phyloP scores from a whole-genome alignment of 2,888 invertebrate genomes.

The Caradrina kadenii region DNA sequence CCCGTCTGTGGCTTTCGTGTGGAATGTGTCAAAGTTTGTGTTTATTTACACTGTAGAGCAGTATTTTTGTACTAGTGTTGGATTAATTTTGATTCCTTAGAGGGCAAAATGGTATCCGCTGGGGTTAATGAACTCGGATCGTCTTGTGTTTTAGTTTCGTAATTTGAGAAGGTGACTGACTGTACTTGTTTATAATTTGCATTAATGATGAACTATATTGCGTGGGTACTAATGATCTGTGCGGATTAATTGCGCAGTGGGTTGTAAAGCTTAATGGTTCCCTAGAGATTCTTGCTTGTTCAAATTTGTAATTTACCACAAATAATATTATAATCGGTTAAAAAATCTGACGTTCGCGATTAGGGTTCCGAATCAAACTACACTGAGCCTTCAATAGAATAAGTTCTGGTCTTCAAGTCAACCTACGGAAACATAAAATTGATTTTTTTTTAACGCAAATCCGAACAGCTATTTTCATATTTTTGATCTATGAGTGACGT shows the following conservation, averaged over 20 bases:
- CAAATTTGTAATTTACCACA: constrained; percentile 16
- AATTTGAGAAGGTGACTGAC: constrained; percentile 34
- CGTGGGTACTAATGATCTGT: constrained; percentile 40
- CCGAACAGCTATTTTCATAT: constrained; percentile 12
- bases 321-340: too few species aligned
- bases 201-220: constrained; percentile 40
- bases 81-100: constrained; percentile 22
- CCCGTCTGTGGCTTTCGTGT: constrained; percentile 23
- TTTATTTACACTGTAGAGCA: constrained; percentile 41
- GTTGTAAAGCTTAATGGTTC: constrained; percentile 16
- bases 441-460: too few species aligned
- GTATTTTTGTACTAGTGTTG: constrained; percentile 15
- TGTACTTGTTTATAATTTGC: constrained; percentile 37
- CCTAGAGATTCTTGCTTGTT: constrained; percentile 25
- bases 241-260: constrained; percentile 40
- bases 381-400: too few species aligned
- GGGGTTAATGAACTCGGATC: constrained; percentile 9
- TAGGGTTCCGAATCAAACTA: too few species aligned
- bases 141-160: constrained; percentile 12
- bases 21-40: constrained; percentile 38
- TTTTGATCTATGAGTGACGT: constrained; percentile 8
- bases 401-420: too few species aligned
- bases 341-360: too few species aligned
- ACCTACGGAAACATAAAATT: too few species aligned
- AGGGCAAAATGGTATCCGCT: background rate